Base-by-base conservation (phyloP, 2,113 vertebrate species). In the Zosterops pallidus region DNA sequence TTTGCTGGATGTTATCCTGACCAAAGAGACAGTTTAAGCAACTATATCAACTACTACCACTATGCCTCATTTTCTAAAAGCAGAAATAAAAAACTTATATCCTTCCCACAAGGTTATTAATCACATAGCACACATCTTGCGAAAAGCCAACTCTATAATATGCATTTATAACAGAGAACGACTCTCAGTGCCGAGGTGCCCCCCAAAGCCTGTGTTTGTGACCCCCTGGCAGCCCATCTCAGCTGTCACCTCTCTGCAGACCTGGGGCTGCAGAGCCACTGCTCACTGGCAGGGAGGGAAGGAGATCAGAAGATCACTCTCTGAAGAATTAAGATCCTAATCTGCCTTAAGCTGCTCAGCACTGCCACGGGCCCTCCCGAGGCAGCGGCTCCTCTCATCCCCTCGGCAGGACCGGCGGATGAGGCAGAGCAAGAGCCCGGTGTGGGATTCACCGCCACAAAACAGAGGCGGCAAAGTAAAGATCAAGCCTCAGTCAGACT, bases 261-360 rank as follows among this genome's bases (percentile, higher is more conserved):
- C 10, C n/a, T 4, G 25, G 84, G 82, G 78, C 93, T 92, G 78
- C 4, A 1, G 82, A 64, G 87, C 79, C 0, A 9, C 50, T 37
- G 84, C 81, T 37, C 77, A 22, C 77, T 88, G 93, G 35, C 69
- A 83, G 84, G 46, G 69, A 87, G 28, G 41, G 88, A 90, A 86
- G 85, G 68, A 90, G 93, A 91, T 95, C 96, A 93, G 94, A 86
- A 92, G 83, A 96, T 90, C 80, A 17, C 64, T 94, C 94, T 94
- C 90, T 82, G 80, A 78, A 92, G 83, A 94, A 81, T 94, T 84
- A 93, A 92, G 79, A 92, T 94, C 76, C 46, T 95, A 79, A 96
- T 94, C 93, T 93, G 80, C 71, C 3, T 89, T 94, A 92, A 96
- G 18, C 20, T 81, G 83, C 89, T 92, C 91, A 91, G 86, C 3